These are phyloP conservation scores for Perca fluviatilis DNA, from an alignment of 2,113 vertebrate species.

Conservation along the genomic window DNA sequence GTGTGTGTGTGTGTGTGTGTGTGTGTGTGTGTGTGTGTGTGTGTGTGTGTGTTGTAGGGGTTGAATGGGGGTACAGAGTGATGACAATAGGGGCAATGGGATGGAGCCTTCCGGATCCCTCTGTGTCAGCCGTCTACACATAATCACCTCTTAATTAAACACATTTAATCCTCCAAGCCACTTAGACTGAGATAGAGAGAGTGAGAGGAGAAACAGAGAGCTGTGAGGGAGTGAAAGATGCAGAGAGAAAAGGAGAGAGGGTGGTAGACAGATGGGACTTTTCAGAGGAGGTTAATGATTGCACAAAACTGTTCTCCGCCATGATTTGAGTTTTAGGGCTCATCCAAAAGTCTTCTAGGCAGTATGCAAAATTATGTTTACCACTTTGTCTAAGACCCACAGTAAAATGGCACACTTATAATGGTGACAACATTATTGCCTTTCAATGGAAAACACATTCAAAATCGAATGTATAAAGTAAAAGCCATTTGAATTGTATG, in stretches of 20 bases:
- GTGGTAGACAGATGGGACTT: neutral
- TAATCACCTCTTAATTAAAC: slow-evolving; percentile 80
- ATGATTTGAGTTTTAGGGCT: neutral
- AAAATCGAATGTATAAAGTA: neutral
- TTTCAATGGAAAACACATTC: neutral
- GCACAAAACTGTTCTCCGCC: neutral
- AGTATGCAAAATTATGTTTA: neutral
- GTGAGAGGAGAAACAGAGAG: neutral
- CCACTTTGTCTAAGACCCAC: neutral
- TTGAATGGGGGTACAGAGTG: slow-evolving; percentile 24
- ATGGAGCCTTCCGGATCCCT: slow-evolving; percentile 63
- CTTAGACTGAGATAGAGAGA: slow-evolving; percentile 13
- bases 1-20: neutral
- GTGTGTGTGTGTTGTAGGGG: neutral
- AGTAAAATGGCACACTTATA: neutral
- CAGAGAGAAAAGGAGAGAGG: neutral
- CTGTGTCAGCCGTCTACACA: slow-evolving; percentile 59
- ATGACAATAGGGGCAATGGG: slow-evolving; percentile 30
- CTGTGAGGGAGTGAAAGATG: neutral
- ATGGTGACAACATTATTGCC: neutral
- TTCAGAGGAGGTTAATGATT: neutral
- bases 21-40: neutral
- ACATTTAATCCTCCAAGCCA: slow-evolving; percentile 68
- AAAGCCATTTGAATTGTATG: neutral
- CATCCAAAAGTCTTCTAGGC: neutral